phyloP scores from a whole-genome alignment of 2,797 vertebrate genomes.

The Craterocephalus amniculus region DNA sequence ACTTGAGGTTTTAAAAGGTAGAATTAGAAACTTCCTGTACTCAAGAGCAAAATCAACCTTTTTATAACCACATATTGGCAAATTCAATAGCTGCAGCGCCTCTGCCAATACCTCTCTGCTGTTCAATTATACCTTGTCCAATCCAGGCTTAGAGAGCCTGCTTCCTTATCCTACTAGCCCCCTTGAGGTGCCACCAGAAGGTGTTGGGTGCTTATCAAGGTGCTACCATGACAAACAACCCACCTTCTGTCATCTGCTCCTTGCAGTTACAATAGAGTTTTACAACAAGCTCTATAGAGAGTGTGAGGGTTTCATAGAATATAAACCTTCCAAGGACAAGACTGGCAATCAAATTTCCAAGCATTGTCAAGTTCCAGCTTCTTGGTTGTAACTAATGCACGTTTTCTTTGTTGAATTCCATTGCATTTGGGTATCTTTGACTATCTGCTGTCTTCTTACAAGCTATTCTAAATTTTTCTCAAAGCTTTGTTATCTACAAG shows the following conservation, averaged over 20 bases:
- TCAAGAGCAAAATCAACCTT: constrained; percentile 19
- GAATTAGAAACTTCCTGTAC: constrained; percentile 29
- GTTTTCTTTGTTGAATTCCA: background rate
- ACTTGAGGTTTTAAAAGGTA: constrained; percentile 42
- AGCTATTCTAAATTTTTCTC: too few species aligned
- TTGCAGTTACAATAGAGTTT: constrained; percentile 26
- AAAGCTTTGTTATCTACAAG: too few species aligned
- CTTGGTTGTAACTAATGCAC: background rate
- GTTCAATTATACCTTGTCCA: constrained; percentile 28
- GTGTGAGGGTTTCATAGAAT: constrained; percentile 24
- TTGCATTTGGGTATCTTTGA: background rate
- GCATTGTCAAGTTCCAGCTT: background rate
- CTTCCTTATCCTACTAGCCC: constrained; percentile 15
- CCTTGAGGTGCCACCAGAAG: constrained; percentile 16
- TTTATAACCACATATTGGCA: constrained; percentile 28
- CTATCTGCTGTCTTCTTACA: background rate
- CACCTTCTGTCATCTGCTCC: constrained; percentile 18
- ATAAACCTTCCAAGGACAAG: constrained; percentile 23
- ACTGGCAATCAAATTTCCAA: background rate
- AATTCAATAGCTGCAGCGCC: constrained; percentile 18
- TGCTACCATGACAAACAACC: constrained; percentile 25
- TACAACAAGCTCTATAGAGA: constrained; percentile 20
- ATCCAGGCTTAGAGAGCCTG: constrained; percentile 14
- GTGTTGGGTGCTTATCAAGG: constrained; percentile 23
- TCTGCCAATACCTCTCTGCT: constrained; percentile 24